These are phyloP conservation scores for Drosophila subsilvestris DNA, from an alignment of 2,888 invertebrate genomes.

Conservation along the genomic window DNA sequence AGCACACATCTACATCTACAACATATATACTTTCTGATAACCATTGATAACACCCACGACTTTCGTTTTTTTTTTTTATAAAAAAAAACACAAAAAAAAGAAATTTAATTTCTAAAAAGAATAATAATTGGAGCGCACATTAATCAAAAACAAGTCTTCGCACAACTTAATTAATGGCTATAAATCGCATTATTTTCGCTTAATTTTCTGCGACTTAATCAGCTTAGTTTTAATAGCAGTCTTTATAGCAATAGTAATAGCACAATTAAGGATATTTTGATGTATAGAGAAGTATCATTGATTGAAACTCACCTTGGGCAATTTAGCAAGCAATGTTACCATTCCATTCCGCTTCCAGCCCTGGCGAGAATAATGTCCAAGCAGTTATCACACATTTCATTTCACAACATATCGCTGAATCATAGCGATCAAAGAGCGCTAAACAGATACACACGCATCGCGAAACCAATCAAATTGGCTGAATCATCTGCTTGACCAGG, in stretches of 20 bases:
- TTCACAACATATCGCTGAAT: not conserved
- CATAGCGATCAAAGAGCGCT: not conserved
- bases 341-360: not conserved
- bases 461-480: not conserved
- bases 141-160: slow-evolving; percentile 13
- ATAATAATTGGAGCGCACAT: slow-evolving; percentile 17
- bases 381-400: not conserved
- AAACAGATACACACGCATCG: not conserved
- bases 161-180: not conserved
- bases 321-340: not conserved
- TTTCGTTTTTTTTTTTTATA: slow-evolving; percentile 51
- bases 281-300: no score
- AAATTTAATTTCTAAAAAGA: slow-evolving; percentile 26
- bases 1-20: slow-evolving; percentile 35
- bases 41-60: slow-evolving; percentile 77
- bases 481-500: slow-evolving; percentile 18
- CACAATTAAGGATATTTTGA: no score
- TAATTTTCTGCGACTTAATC: no score
- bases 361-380: not conserved
- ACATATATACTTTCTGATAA: slow-evolving; percentile 58
- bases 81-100: slow-evolving; percentile 46
- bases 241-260: not conserved
- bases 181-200: no score
- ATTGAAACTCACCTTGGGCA: not conserved
- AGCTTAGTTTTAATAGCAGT: no score